Evolutionary conservation across 1,140 invertebrate genomes (phyloP), one percentile per base, ranked within the genome.

Genomic region (Euborellia annulipes): DNA sequence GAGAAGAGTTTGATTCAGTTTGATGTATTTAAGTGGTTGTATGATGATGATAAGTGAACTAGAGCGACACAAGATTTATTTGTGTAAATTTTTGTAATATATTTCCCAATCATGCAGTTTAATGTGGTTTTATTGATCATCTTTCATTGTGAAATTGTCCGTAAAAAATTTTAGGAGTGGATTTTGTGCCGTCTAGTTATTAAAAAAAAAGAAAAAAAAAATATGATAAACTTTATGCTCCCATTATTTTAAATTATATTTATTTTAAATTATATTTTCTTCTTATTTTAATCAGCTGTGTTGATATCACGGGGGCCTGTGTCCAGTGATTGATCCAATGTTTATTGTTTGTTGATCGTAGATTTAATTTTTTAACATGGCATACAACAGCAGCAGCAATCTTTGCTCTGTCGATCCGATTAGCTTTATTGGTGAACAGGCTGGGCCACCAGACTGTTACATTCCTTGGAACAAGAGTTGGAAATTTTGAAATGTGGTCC

Each of bases 51-150:
- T 51, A 53, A 50, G 51, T 53, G 51, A 54, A 51, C 50, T 52
- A 47, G 47, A 54, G 50, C 49, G 51, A 45, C 50, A 47, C 49
- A 53, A 55, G 49, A 51, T 50, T 44, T 43, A 50, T 54, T 45
- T 52, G 50, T 54, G 51, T 52, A 52, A 49, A 54, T 57, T 62
- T 62, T 62, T 62, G 61, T 62, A 63, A 57, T 59, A 64, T 49
- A 41, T 38, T 40, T 44, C 37, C 47, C 46, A 32, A 30, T 38
- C 37, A 34, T 50, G 45, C 38, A 46, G 43, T 50, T 50, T 46
- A 32, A 48, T 50, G 48, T 50, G 48, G 44, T 50, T 50, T 46
- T 46, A 50, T 50, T 50, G 47, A 44, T 48, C 27, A 50, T 50
- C 40, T 50, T 46, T 51, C 22, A 45, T 48, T 51, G 43, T 48